Conservation (phyloP, 2,888 invertebrate species). For the Aphidius colemani region DNA sequence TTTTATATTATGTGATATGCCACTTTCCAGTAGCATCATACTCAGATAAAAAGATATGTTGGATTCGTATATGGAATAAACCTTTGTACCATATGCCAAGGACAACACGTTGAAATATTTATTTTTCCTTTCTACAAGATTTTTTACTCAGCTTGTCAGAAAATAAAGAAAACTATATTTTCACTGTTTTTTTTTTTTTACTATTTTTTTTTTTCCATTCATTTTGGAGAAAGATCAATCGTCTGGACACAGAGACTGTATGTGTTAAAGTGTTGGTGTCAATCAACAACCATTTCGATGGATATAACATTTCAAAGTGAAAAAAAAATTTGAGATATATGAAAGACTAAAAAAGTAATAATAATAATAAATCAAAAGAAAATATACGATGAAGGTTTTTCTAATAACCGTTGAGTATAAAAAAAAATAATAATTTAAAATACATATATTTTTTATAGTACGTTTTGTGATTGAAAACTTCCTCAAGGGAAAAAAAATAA, state of each 20-base stretch:
- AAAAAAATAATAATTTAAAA: constrained; percentile 17
- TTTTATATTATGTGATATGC: constrained; percentile 28
- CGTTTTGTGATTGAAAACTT: constrained; percentile 21
- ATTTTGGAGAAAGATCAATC: too few species aligned
- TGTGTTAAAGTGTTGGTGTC: neutral
- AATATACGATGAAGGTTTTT: constrained; percentile 19
- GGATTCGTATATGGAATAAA: constrained; percentile 18
- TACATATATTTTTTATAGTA: neutral
- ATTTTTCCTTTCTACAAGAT: neutral
- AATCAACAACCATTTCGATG: too few species aligned
- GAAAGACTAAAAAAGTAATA: too few species aligned
- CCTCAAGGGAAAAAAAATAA: neutral
- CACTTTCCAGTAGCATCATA: constrained; percentile 21
- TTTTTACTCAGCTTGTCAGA: too few species aligned
- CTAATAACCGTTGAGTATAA: constrained; percentile 27
- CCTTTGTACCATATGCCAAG: neutral
- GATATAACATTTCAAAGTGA: neutral
- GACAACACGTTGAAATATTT: constrained; percentile 1
- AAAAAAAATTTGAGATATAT: neutral
- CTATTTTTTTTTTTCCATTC: neutral
- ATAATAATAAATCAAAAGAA: constrained; percentile 10
- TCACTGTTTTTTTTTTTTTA: too few species aligned
- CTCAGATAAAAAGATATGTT: constrained; percentile 26
- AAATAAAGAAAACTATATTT: too few species aligned
- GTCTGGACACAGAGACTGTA: neutral